Evolutionary conservation across 1,140 invertebrate genomes (phyloP), one percentile per base, ranked within the genome.

Genomic region (Propsilocerus akamusi): DNA sequence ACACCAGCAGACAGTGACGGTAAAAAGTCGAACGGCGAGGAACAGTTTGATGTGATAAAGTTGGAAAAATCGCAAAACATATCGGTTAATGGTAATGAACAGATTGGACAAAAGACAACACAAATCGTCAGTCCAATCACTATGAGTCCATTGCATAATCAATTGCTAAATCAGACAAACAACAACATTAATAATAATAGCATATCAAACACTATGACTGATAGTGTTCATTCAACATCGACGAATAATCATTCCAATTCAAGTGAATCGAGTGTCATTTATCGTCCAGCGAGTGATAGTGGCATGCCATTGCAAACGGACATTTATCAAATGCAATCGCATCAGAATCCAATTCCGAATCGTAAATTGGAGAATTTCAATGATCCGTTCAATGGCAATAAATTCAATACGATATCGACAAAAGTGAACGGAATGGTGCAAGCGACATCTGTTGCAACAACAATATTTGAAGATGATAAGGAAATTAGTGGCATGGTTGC

Each of bases 401-500:
- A 65, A 37, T 65, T 64, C 37, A 58, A 64, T 17, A 65, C 63
- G 26, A 61, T 65, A 30, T 60, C 63, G 47, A 56, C 60, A 0
- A 63, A 41, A 7, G 28, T 30, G n/a, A 30, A 30, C n/a, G 28
- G 28, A n/a, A n/a, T n/a, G n/a, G n/a, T n/a, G n/a, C n/a, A n/a
- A n/a, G n/a, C 26, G 12, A 28, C 6, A 28, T 6, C 6, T 17
- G 34, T 41, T 41, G 20, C 20, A 41, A 6, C 8, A 12, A 47
- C 23, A 12, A 47, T 25, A 25, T 25, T 47, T 25, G 46, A 63
- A 46, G 57, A 61, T 25, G 81, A 84, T 48, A 80, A 86, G 56
- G 84, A 87, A 50, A 86, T 5, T 86, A 58, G 72, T 80, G 0
- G 81, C 57, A 81, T 93, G n/a, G 79, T 91, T 62, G 90, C 91